Conservation (phyloP, 2,113 vertebrate genomes). For the Nycticryphes semicollaris region DNA sequence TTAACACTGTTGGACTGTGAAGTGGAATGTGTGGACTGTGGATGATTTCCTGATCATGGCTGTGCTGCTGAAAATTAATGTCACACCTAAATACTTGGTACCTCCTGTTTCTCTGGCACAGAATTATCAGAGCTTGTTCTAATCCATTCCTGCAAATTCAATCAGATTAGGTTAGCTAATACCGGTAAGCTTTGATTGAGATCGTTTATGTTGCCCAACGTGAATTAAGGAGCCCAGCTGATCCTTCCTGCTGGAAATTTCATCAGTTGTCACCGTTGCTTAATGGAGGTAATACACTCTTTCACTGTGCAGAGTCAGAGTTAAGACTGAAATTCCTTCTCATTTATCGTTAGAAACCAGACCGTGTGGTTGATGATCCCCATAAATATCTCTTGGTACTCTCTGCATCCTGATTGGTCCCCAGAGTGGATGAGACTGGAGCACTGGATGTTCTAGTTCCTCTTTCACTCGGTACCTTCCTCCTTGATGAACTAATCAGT, state of each 20-base stretch:
- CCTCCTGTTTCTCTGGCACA: not conserved
- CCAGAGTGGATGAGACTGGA: not conserved
- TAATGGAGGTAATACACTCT: not conserved
- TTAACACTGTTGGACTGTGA: not conserved
- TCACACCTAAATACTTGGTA: not conserved
- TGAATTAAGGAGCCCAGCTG: not conserved
- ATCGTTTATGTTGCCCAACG: not conserved
- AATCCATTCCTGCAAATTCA: not conserved
- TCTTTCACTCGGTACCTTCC: not conserved
- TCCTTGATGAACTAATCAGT: not conserved
- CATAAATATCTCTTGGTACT: not conserved
- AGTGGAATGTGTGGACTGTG: not conserved
- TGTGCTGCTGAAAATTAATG: conserved; percentile 2
- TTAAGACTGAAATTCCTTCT: not conserved
- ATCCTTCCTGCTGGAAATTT: not conserved
- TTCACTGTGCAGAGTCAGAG: not conserved
- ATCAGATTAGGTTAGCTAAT: not conserved
- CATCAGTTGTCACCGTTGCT: not conserved
- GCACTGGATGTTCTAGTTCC: not conserved
- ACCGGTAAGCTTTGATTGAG: not conserved
- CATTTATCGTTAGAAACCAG: not conserved
- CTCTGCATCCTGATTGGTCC: not conserved
- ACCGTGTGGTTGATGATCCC: not conserved
- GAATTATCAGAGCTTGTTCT: conserved; percentile 11
- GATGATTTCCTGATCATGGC: conserved; percentile 5